A percentile compares a stretch with the other conserved stretches of the same genome.
These are phyloP conservation scores for Hesperia comma DNA, from an alignment of 2,888 invertebrate genomes.

Conservation along the genomic window DNA sequence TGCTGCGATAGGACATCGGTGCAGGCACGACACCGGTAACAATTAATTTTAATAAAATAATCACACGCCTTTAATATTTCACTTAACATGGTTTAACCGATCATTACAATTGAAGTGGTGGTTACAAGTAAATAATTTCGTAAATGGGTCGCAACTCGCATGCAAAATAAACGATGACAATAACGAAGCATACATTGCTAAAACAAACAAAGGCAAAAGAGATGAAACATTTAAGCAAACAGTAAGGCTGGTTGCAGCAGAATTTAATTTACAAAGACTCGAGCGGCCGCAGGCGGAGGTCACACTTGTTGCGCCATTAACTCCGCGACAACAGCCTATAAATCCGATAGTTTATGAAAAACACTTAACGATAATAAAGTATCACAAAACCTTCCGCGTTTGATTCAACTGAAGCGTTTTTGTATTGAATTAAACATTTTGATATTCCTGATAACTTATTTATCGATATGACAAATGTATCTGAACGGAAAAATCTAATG, in stretches of 20 bases:
- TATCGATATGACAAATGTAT: too few species aligned
- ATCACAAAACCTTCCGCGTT: constrained; percentile 43
- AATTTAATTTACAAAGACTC: constrained; percentile 43
- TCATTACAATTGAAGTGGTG: neutral
- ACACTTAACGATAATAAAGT: constrained; percentile 67
- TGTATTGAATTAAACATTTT: constrained; percentile 31
- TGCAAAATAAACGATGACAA: constrained; percentile 22
- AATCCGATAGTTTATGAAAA: constrained; percentile 66
- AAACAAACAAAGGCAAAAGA: constrained; percentile 35
- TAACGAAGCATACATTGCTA: constrained; percentile 37
- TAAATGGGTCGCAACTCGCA: constrained; percentile 10
- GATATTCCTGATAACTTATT: neutral
- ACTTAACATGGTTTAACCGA: neutral
- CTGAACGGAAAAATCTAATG: too few species aligned
- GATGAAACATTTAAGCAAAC: constrained; percentile 37
- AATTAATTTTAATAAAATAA: constrained; percentile 32
- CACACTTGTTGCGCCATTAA: constrained; percentile 62
- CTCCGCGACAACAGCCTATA: constrained; percentile 64
- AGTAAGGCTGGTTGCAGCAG: constrained; percentile 36
- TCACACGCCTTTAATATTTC: constrained; percentile 4
- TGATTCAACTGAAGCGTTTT: constrained; percentile 28
- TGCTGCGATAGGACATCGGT: constrained; percentile 8
- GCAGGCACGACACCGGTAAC: neutral
- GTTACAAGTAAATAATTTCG: constrained; percentile 7
- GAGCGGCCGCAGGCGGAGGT: constrained; percentile 54